Percentiles rank a stretch among this genome's conserved stretches.
phyloP scores from a whole-genome alignment of 2,797 vertebrate species.

The Hyperoplus lanceolatus region DNA sequence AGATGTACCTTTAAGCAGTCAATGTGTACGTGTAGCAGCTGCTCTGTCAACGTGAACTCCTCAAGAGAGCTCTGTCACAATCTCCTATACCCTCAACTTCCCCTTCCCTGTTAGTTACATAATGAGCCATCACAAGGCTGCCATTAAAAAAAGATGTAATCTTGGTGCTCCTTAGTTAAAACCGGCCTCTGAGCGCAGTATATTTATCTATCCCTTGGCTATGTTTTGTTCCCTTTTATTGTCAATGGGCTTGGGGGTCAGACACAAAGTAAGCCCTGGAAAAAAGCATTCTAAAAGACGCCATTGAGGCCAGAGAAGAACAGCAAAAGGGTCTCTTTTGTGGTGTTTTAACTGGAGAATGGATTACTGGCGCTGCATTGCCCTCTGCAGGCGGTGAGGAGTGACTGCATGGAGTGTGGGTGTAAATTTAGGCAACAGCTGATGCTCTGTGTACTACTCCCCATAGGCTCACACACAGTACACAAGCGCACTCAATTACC shows the following conservation, averaged over 20 bases:
- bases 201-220: slow-evolving; percentile 26
- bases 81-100: slow-evolving; percentile 7
- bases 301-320: slow-evolving; percentile 37
- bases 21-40: slow-evolving; percentile 23
- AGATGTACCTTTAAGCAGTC: slow-evolving; percentile 2
- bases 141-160: slow-evolving; percentile 40
- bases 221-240: slow-evolving; percentile 28
- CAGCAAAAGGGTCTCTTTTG: not conserved
- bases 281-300: slow-evolving; percentile 32
- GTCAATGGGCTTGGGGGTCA: slow-evolving; percentile 28
- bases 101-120: slow-evolving; percentile 32
- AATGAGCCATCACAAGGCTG: slow-evolving; percentile 44
- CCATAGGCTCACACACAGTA: slow-evolving; percentile 42
- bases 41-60: not conserved
- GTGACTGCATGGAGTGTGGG: not conserved
- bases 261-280: slow-evolving; percentile 20
- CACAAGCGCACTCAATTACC: slow-evolving; percentile 56
- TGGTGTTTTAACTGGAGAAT: not conserved
- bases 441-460: slow-evolving; percentile 8
- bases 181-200: slow-evolving; percentile 9
- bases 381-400: slow-evolving; percentile 63
- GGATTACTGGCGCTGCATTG: slow-evolving; percentile 65
- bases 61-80: not conserved
- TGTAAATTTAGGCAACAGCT: not conserved
- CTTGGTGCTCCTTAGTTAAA: slow-evolving; percentile 38